Evolutionary conservation across 2,888 invertebrate species (phyloP), one percentile per base, ranked within the genome.

Genomic region (Dasypogon diadema): DNA sequence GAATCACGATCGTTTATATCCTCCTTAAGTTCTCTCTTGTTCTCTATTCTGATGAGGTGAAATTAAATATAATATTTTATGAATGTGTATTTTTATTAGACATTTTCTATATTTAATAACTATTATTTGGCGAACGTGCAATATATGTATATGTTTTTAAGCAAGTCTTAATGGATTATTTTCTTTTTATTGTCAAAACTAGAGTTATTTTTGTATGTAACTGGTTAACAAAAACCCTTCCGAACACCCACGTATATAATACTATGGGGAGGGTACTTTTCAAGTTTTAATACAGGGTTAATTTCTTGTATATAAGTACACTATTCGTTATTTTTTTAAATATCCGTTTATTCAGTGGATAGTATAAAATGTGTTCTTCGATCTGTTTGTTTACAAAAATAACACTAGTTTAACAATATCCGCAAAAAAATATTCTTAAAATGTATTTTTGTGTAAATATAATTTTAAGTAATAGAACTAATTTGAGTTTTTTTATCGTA

Each of bases 61-160:
- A 68, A 37, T 34, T 16, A 42, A 42, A 42, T 12, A 42, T n/a
- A 42, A 12, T 30, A 3, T 30, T 30, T 30, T 12, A 42, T 42
- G 8, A 42, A 12, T 12, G 42, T 42, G 2, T 42, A 1, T 37
- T 37, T 37, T 60, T 42, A 60, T 55, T 24, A 75, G 54, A 22
- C 22, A 48, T 37, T 58, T 37, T 37, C 55, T 76, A 48, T 22
- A 48, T 48, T 46, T 68, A 75, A 76, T 78, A 48, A 46, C 48
- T 70, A 48, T 54, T 54, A 78, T 76, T 79, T 81, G 81, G 81
- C 81, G 80, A 81, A 80, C 80, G 81, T 81, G 81, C 81, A 81
- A 81, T 81, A 81, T 80, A 79, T 80, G 30, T 74, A 34, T 74
- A 51, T 60, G 51, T 70, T 58, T 65, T 21, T 42, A 60, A 60